phyloP scores from a whole-genome alignment of 1,140 invertebrate genomes.

The Zaprionus camerounensis region DNA sequence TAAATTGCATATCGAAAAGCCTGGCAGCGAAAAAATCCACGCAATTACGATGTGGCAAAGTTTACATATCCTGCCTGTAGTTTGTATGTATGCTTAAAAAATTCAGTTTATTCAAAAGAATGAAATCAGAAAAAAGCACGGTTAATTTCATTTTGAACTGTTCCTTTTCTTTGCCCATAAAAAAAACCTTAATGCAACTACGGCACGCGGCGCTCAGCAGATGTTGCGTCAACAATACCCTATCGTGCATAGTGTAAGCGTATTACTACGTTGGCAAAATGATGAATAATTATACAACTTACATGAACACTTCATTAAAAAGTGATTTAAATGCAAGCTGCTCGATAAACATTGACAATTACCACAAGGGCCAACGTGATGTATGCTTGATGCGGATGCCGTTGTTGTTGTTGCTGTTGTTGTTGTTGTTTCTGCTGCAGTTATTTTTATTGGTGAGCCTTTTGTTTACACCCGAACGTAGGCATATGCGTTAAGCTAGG shows the following conservation, averaged over 20 bases:
- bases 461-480: conserved; percentile 8
- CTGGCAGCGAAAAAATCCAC: not conserved
- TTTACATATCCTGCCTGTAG: not conserved
- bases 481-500: conserved; percentile 54
- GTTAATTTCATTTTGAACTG: not conserved
- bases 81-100: not conserved
- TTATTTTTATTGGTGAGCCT: conserved; percentile 20
- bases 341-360: conserved; percentile 70
- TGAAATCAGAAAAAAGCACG: not conserved
- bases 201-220: not conserved
- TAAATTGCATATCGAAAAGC: conserved; percentile 9
- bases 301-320: conserved; percentile 65
- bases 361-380: conserved; percentile 26
- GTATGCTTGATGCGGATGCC: conserved; percentile 43
- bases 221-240: not conserved
- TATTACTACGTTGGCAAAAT: conserved; percentile 22
- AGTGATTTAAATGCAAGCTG: conserved; percentile 64
- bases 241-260: conserved; percentile 1
- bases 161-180: not conserved
- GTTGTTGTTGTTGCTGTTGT: conserved; percentile 31
- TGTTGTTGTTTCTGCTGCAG: conserved; percentile 11
- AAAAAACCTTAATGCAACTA: not conserved
- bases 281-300: conserved; percentile 66
- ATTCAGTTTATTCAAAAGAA: not conserved
- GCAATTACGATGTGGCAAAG: conserved; percentile 1